phyloP scores from a whole-genome alignment of 2,888 invertebrate species.

The Chaitophorus viminalis region DNA sequence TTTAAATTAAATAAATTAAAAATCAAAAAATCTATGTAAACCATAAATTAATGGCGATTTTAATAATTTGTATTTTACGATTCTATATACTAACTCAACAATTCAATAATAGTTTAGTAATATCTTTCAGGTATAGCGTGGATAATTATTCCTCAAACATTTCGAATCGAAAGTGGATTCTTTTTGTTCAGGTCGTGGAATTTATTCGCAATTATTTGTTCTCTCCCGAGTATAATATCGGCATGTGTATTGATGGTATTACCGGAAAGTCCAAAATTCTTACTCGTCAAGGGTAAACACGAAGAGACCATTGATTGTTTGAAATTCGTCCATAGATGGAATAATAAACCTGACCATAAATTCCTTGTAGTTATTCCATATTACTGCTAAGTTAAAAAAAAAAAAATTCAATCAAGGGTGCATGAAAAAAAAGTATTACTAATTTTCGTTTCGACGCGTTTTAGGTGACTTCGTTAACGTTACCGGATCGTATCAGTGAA shows the following conservation, averaged over 20 bases:
- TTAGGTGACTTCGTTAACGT: constrained; percentile 25
- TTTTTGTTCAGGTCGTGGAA: constrained; percentile 84
- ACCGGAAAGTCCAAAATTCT: constrained; percentile 85
- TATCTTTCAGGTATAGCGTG: constrained; percentile 76
- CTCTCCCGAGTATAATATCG: constrained; percentile 76
- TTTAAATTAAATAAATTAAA: too few relatives aligned
- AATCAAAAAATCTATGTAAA: too few relatives aligned
- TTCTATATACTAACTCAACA: not conserved
- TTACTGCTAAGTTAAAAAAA: not conserved
- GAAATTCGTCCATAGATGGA: constrained; percentile 44
- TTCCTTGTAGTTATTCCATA: constrained; percentile 23
- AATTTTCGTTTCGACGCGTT: too few relatives aligned
- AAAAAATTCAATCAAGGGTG: too few relatives aligned
- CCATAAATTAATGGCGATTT: too few relatives aligned
- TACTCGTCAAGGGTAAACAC: constrained; percentile 81
- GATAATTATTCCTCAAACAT: constrained; percentile 79
- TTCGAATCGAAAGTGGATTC: constrained; percentile 70
- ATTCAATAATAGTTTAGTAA: not conserved
- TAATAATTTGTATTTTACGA: not conserved
- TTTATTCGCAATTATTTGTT: constrained; percentile 80
- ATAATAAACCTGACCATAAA: constrained; percentile 22
- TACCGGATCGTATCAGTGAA: constrained; percentile 23
- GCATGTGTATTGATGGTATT: constrained; percentile 78
- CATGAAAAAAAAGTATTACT: too few relatives aligned
- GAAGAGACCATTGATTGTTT: constrained; percentile 78